Evolutionary conservation across 2,888 invertebrate genomes (phyloP).

Genomic region (Apodemia hepburni): DNA sequence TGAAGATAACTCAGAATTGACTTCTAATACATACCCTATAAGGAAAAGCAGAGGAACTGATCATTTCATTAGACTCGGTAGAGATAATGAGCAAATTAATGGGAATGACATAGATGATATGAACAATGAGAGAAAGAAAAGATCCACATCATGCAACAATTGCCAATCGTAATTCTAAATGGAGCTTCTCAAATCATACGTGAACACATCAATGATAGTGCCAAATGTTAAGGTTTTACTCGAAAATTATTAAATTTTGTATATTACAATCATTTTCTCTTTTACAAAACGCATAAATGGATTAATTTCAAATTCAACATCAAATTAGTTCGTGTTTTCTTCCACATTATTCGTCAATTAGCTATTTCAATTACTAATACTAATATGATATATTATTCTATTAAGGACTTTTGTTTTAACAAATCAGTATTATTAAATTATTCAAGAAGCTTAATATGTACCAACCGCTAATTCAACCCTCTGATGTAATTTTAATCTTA

Average conservation of each 20-base stretch:
- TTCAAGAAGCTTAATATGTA: not conserved
- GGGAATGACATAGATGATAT: constrained; percentile 44
- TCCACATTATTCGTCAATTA: constrained; percentile 1
- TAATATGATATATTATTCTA: not conserved
- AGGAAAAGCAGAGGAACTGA: constrained; percentile 65
- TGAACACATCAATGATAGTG: constrained; percentile 30
- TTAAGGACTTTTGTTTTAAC: not conserved
- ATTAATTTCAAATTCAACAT: too few relatives aligned
- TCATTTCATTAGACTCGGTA: constrained; percentile 66
- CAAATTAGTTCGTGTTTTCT: too few relatives aligned
- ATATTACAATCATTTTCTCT: not conserved
- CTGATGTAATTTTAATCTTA: not conserved
- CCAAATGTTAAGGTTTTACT: constrained; percentile 32
- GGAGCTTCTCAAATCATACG: constrained; percentile 29
- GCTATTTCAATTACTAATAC: not conserved
- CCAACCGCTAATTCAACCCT: not conserved
- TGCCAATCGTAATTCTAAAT: constrained; percentile 56
- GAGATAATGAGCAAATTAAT: constrained; percentile 63
- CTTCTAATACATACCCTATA: constrained; percentile 52
- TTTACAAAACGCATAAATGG: too few relatives aligned
- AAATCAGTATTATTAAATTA: not conserved
- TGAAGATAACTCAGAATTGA: constrained; percentile 47
- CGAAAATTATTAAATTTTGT: constrained; percentile 18
- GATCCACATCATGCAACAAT: constrained; percentile 48
- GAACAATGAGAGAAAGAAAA: constrained; percentile 59